Evolutionary conservation across 35 echinoderm and acorn worm genomes (phyloP), one percentile per base, ranked within the genome.

Genomic region (Lytechinus variegatus): DNA sequence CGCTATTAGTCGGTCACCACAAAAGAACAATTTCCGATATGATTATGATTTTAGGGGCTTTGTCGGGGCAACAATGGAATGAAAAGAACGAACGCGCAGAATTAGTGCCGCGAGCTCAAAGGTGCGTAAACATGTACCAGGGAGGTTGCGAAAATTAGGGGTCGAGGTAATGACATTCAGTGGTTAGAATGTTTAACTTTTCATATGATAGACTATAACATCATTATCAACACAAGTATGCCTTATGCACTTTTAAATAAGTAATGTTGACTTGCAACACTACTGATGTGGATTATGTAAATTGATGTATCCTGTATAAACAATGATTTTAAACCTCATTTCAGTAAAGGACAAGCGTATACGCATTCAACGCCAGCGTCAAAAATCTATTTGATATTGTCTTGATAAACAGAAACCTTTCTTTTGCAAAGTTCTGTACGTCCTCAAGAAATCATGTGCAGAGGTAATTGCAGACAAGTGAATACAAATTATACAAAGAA

Each of bases 1-100:
- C 88, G 88, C 88, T 90, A 90, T 90, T 90, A 52, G 88, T 90
- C 88, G 88, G 88, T 90, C 52, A 90, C 88, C 29, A 90, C 88
- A 90, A 90, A 90, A 90, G 88, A 33, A 54, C 4, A 90, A 14
- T 90, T 52, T 90, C 52, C 52, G 88, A 90, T 54, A 54, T 54
- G 88, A 90, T 90, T 90, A 13, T 90, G 88, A 90, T 90, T 90
- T 54, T 44, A 52, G 88, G 52, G 88, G 29, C 52, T 90, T 90
- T 90, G 88, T 44, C 88, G 11, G 16, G 88, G n/a, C n/a, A 24
- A 79, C 66, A 79, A 79, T 79, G 66, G n/a, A 79, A 79, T 79
- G 19, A 79, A 79, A 6, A 24, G 66, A 79, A 58, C 13, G 52
- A 90, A 28, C 88, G 52, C 52, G 33, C n/a, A 52, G 88, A 90